Conservation (phyloP, 35 echinoderm and acorn worm genomes). For the Apostichopus japonicus region DNA sequence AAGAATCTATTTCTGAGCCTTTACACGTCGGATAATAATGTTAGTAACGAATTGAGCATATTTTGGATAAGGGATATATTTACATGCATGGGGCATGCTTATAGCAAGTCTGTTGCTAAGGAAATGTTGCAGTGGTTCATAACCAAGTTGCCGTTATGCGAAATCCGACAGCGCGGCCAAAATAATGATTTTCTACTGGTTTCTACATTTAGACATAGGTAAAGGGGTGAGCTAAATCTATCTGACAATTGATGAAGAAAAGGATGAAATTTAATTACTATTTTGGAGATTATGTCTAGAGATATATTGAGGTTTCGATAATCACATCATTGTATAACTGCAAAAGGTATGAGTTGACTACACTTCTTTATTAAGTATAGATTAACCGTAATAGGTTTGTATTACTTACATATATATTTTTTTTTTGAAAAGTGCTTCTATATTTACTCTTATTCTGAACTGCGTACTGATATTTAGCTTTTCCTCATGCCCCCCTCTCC, state of each 20-base stretch:
- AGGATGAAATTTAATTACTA: neutral
- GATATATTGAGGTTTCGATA: too few relatives aligned
- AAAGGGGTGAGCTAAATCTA: neutral
- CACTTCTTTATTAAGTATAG: too few relatives aligned
- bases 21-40: neutral
- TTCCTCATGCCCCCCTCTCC: too few relatives aligned
- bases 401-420: too few relatives aligned
- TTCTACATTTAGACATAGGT: neutral
- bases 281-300: too few relatives aligned
- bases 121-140: neutral
- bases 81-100: neutral
- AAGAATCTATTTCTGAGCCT: neutral
- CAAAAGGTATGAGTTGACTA: too few relatives aligned
- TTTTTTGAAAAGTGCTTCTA: too few relatives aligned
- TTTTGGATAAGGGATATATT: neutral
- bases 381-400: too few relatives aligned
- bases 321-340: too few relatives aligned
- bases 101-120: neutral
- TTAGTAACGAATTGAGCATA: neutral
- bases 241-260: neutral
- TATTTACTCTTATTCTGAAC: too few relatives aligned
- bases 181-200: neutral
- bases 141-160: neutral
- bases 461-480: too few relatives aligned
- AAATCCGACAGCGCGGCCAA: neutral